phyloP scores from a whole-genome alignment of 2,888 invertebrate species.

The Hedychridium roseum region DNA sequence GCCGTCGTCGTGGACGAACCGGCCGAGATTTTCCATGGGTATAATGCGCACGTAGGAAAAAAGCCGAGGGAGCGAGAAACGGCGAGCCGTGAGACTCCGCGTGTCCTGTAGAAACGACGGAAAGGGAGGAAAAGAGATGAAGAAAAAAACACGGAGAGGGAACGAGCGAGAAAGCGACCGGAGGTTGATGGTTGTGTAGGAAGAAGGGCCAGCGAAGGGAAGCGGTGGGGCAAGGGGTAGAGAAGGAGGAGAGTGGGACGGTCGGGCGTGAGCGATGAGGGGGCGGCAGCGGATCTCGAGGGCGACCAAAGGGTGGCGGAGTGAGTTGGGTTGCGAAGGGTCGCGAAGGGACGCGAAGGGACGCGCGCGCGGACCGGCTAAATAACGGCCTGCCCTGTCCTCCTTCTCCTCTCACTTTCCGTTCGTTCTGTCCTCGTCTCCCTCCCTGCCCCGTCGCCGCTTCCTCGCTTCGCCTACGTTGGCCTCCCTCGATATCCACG shows the following conservation, averaged over 20 bases:
- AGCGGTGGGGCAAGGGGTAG: background rate
- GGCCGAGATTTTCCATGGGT: conserved; percentile 31
- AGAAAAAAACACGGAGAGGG: no score
- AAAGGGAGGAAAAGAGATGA: background rate
- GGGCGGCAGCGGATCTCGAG: conserved; percentile 45
- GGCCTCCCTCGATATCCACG: conserved; percentile 28
- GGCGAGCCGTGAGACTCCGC: conserved; percentile 22
- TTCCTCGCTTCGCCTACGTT: conserved; percentile 17
- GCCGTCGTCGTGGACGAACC: conserved; percentile 24
- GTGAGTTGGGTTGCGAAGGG: conserved; percentile 56
- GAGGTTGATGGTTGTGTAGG: conserved; percentile 19
- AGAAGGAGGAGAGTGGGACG: conserved; percentile 8
- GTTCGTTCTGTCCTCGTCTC: conserved; percentile 24
- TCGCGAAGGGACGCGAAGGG: conserved; percentile 34
- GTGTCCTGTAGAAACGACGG: conserved; percentile 23
- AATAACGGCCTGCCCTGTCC: conserved; percentile 55
- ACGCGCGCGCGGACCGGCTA: conserved; percentile 52
- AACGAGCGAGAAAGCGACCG: conserved; percentile 32
- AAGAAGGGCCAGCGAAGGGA: conserved; percentile 8
- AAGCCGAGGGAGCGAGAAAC: conserved; percentile 13
- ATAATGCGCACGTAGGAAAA: conserved; percentile 9
- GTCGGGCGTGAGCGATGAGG: conserved; percentile 36
- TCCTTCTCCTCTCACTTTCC: conserved; percentile 26
- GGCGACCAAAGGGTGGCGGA: conserved; percentile 32
- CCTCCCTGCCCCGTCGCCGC: conserved; percentile 12